Conservation (phyloP, 2,113 vertebrate species). For the Puffinus mauretanicus region DNA sequence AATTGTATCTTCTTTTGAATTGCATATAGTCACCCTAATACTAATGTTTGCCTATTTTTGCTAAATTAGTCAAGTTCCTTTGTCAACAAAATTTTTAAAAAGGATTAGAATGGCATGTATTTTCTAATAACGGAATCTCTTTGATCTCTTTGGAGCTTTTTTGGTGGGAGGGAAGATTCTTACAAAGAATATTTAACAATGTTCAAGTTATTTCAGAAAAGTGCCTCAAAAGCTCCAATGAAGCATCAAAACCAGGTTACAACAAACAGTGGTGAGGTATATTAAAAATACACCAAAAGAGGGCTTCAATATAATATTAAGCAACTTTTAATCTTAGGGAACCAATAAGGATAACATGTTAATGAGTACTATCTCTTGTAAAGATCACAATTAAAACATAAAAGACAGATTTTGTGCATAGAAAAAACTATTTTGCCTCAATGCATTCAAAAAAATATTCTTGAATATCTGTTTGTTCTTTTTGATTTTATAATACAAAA, state of each 20-base stretch:
- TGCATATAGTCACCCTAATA: background rate
- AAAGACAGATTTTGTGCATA: background rate
- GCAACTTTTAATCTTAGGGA: background rate
- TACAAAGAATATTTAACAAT: background rate
- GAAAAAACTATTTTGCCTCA: background rate
- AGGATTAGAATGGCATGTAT: background rate
- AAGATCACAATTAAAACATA: background rate
- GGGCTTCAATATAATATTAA: background rate
- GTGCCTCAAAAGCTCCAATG: background rate
- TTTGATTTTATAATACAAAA: background rate
- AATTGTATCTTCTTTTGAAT: background rate
- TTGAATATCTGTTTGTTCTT: background rate
- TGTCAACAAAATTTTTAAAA: background rate
- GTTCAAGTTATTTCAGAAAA: background rate
- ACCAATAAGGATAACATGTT: background rate
- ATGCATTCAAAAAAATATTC: background rate
- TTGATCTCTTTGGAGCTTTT: background rate
- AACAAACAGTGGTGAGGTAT: background rate
- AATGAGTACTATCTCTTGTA: background rate
- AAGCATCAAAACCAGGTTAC: background rate
- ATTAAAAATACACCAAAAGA: background rate
- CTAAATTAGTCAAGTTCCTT: background rate
- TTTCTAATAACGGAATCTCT: background rate
- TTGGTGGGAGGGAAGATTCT: accelerated
- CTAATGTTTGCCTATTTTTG: background rate